phyloP scores from a whole-genome alignment of 2,113 vertebrate species.

The Pontoporia blainvillei region DNA sequence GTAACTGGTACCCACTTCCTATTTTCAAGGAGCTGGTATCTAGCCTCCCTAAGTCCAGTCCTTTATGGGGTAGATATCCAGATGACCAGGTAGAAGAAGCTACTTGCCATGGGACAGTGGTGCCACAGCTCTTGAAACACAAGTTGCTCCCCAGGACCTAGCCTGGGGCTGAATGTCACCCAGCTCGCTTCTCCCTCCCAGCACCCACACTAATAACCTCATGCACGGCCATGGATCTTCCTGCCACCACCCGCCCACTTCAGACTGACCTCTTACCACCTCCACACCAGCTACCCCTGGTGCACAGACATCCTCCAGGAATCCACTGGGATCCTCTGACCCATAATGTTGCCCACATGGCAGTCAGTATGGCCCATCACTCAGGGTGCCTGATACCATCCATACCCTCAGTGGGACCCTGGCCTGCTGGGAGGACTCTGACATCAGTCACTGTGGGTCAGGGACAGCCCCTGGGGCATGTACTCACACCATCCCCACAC shows the following conservation, averaged over 20 bases:
- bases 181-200: not conserved
- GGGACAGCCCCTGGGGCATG: too few species aligned
- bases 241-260: not conserved
- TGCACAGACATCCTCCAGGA: not conserved
- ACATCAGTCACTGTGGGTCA: rapidly evolving
- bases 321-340: not conserved
- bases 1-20: not conserved
- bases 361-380: not conserved
- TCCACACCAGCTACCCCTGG: too few species aligned
- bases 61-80: not conserved
- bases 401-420: not conserved
- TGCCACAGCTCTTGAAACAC: not conserved
- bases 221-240: not conserved
- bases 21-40: not conserved
- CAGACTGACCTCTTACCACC: not conserved
- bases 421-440: not conserved
- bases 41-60: not conserved
- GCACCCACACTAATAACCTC: not conserved
- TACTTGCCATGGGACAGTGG: not conserved
- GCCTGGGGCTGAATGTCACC: not conserved
- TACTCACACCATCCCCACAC: not conserved
- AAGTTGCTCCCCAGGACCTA: not conserved
- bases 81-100: not conserved
- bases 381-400: not conserved
- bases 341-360: rapidly evolving